phyloP scores from a whole-genome alignment of 2,797 vertebrate genomes.

The Phyllotis vaccarum region DNA sequence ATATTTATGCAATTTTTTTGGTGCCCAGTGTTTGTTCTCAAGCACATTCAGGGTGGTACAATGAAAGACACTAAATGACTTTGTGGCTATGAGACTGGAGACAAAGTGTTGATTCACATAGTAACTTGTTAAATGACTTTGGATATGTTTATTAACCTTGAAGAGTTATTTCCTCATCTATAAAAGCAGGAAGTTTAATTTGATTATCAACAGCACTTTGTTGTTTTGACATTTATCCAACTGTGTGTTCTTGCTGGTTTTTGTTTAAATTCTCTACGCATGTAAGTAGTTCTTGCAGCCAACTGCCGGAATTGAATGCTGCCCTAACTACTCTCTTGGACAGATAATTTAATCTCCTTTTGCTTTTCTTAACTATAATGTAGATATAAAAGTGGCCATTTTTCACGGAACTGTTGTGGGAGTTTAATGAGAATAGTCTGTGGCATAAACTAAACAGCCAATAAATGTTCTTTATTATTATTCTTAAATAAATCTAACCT shows the following conservation, averaged over 20 bases:
- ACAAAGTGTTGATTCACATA: neutral
- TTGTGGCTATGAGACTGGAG: neutral
- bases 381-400: neutral
- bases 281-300: neutral
- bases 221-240: neutral
- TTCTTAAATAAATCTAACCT: conserved; percentile 39
- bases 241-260: neutral
- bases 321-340: neutral
- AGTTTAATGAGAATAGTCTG: conserved; percentile 45
- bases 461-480: neutral
- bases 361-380: conserved; percentile 34
- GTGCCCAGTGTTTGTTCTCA: neutral
- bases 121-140: neutral
- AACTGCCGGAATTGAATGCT: neutral
- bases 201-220: conserved; percentile 34
- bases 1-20: neutral
- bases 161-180: conserved; percentile 29
- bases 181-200: conserved; percentile 41
- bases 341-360: conserved; percentile 13
- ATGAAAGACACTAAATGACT: neutral
- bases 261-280: conserved; percentile 12
- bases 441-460: neutral
- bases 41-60: neutral
- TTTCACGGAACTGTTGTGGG: neutral
- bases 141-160: conserved; percentile 33